Percentiles rank a stretch among this genome's conserved stretches.
phyloP scores from a whole-genome alignment of 2,888 invertebrate genomes.

The Aphodius granarius region DNA sequence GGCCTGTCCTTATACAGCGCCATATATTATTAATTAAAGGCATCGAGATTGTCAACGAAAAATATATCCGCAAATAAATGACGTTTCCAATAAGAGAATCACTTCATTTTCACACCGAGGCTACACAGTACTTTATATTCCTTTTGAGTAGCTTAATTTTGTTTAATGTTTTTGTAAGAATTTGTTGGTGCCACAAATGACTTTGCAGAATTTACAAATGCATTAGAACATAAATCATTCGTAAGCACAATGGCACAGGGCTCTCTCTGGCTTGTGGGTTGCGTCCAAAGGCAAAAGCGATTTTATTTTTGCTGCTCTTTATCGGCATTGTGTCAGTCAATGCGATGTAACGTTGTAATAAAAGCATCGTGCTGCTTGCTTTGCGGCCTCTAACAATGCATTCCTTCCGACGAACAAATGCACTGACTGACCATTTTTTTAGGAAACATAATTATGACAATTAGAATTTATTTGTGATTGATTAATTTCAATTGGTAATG shows the following conservation, averaged over 20 bases:
- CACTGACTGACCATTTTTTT: background rate
- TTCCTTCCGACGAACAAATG: background rate
- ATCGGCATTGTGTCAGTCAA: background rate
- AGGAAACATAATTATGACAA: background rate
- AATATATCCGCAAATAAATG: background rate
- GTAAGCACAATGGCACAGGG: background rate
- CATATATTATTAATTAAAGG: background rate
- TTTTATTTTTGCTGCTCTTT: background rate
- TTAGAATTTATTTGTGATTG: background rate
- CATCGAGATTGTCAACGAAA: background rate
- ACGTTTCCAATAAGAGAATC: background rate
- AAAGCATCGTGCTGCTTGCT: background rate
- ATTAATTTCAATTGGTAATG: too few species aligned
- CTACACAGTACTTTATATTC: background rate
- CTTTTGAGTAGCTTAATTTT: background rate
- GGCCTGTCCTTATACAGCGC: background rate
- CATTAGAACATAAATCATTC: conserved; percentile 2
- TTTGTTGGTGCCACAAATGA: background rate
- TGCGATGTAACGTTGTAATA: background rate
- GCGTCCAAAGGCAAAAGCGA: background rate
- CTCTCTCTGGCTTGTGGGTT: background rate
- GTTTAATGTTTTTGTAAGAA: too few species aligned
- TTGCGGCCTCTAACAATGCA: background rate
- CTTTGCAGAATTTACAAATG: conserved; percentile 4
- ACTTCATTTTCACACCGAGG: background rate